A percentile compares a stretch with the other conserved stretches of the same genome.
Evolutionary conservation across 2,888 invertebrate genomes (phyloP).

Genomic region (Suillia variegata): DNA sequence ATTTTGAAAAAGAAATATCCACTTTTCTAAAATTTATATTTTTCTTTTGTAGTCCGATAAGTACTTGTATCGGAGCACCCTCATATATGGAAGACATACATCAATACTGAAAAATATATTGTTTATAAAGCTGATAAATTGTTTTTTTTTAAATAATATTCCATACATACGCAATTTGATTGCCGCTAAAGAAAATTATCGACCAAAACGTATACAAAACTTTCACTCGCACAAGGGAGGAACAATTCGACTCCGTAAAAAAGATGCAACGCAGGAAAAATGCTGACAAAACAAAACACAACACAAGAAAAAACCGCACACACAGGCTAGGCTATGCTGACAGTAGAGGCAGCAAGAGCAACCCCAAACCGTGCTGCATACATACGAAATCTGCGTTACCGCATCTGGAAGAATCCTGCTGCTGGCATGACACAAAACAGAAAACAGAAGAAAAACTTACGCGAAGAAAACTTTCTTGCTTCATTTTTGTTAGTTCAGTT

Average conservation of each 20-base stretch:
- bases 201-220: not conserved
- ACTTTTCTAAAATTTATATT: too few species aligned
- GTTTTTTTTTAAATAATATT: not conserved
- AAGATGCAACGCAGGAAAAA: not conserved
- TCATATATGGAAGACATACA: too few species aligned
- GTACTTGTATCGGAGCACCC: too few species aligned
- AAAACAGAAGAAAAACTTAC: too few species aligned
- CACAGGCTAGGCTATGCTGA: too few species aligned
- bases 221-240: not conserved
- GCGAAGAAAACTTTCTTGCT: not conserved
- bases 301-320: too few species aligned
- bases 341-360: not conserved
- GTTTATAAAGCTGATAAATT: not conserved
- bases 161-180: not conserved
- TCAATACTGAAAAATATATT: too few species aligned
- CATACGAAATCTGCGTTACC: not conserved
- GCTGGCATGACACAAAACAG: not conserved
- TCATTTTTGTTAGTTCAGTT: not conserved
- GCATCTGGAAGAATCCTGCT: not conserved
- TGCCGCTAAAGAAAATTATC: too few species aligned
- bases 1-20: too few species aligned
- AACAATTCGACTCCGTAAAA: not conserved
- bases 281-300: not conserved
- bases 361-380: constrained; percentile 1
- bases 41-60: too few species aligned